Conservation (phyloP, 1,140 invertebrate species). For the Drosophila nigrodunni region DNA sequence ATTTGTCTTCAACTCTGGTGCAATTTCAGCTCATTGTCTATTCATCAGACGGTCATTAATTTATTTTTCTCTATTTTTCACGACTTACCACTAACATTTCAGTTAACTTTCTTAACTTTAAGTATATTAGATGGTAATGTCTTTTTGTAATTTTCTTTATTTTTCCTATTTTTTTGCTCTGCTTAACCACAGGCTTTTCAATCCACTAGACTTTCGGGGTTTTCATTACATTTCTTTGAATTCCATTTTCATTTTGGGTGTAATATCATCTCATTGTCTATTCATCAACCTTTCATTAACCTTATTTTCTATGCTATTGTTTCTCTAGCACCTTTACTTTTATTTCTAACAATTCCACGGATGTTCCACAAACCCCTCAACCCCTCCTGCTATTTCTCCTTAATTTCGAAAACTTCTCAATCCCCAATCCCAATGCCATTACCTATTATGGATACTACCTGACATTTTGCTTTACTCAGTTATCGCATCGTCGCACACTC, state of each 20-base stretch:
- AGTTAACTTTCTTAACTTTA: constrained; percentile 3
- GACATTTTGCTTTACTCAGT: constrained; percentile 43
- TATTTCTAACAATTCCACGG: constrained; percentile 3
- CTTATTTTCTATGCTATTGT: constrained; percentile 34
- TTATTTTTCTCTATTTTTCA: neutral
- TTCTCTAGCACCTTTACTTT: constrained; percentile 19
- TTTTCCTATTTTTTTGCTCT: neutral
- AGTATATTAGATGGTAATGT: constrained; percentile 1
- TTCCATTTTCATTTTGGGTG: constrained; percentile 8
- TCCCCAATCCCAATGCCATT: constrained; percentile 34
- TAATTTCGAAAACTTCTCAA: constrained; percentile 3
- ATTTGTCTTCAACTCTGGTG: neutral
- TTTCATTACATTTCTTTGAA: constrained; percentile 4
- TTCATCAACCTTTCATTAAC: constrained; percentile 47
- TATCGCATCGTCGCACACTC: constrained; percentile 63
- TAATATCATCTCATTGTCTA: constrained; percentile 50
- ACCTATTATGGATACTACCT: constrained; percentile 42
- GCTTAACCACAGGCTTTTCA: neutral
- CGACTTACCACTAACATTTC: neutral
- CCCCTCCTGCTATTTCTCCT: neutral
- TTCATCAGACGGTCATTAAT: constrained; percentile 25
- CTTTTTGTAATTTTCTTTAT: neutral
- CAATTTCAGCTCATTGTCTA: constrained; percentile 23
- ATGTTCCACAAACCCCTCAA: constrained; percentile 3
- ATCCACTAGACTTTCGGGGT: constrained; percentile 3